These are phyloP conservation scores for Neuroscelio doddi DNA, from an alignment of 2,888 invertebrate species.

Conservation along the genomic window DNA sequence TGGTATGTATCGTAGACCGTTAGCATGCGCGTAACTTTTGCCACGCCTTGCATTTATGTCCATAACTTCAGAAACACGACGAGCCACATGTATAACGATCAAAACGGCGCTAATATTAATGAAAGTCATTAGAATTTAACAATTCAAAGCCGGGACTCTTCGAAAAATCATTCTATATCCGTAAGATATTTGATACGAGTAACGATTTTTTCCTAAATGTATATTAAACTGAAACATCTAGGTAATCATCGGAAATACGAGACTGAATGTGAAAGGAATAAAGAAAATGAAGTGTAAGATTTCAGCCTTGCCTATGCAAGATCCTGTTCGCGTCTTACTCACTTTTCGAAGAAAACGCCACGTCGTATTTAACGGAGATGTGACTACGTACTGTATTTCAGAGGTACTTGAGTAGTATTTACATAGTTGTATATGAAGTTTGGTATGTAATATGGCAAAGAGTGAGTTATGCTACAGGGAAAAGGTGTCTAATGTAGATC, in stretches of 20 bases:
- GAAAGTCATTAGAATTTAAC: slow-evolving; percentile 1
- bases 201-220: slow-evolving; percentile 27
- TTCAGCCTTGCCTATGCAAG: slow-evolving; percentile 23
- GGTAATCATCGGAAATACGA: slow-evolving; percentile 49
- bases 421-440: too few relatives aligned
- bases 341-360: slow-evolving; percentile 14
- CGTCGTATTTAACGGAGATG: slow-evolving; percentile 25
- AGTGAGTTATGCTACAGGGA: too few relatives aligned
- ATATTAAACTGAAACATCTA: slow-evolving; percentile 37
- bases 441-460: too few relatives aligned
- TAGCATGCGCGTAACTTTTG: slow-evolving; percentile 17
- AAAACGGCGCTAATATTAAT: too few relatives aligned
- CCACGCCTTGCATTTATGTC: slow-evolving; percentile 29
- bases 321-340: slow-evolving; percentile 6
- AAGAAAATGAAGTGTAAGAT: slow-evolving; percentile 23
- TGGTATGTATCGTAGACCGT: slow-evolving; percentile 29
- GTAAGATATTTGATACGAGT: slow-evolving; percentile 36
- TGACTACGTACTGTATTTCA: slow-evolving; percentile 3
- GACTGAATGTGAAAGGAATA: slow-evolving; percentile 26
- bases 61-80: too few relatives aligned
- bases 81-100: too few relatives aligned
- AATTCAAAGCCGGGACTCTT: too few relatives aligned
- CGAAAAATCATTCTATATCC: neutral
- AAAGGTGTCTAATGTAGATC: too few relatives aligned
- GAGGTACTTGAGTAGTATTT: too few relatives aligned